A percentile compares a stretch with the other conserved stretches of the same genome.
phyloP scores from a whole-genome alignment of 2,797 vertebrate species.

The Gallirallus australis region DNA sequence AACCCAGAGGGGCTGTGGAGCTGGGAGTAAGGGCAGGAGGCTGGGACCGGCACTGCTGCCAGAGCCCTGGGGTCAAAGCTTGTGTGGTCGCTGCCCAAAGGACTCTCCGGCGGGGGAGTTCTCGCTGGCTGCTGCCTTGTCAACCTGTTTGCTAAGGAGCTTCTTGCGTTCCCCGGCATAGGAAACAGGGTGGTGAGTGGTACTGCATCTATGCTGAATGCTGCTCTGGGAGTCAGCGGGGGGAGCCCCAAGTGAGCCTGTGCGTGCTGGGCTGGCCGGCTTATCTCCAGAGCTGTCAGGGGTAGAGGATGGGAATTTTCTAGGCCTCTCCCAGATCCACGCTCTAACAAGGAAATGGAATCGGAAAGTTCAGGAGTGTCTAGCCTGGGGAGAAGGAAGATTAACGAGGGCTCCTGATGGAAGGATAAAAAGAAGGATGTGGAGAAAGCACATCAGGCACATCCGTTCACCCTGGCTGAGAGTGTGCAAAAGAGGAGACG shows the following conservation, averaged over 20 bases:
- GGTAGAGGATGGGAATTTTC: not conserved
- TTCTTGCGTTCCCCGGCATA: not conserved
- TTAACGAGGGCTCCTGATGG: not conserved
- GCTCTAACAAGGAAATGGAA: constrained; percentile 1
- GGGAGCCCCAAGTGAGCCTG: not conserved
- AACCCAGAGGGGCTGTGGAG: rapidly evolving
- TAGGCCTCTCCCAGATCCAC: not conserved
- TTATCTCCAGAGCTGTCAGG: constrained; percentile 29
- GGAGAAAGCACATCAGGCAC: not conserved
- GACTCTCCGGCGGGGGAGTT: rapidly evolving
- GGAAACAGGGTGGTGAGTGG: not conserved
- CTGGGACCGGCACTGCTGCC: not conserved
- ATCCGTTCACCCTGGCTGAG: not conserved
- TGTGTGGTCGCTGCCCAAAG: not conserved
- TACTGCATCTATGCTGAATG: not conserved
- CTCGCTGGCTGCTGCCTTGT: not conserved
- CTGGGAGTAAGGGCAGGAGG: not conserved
- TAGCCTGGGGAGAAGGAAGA: constrained; percentile 10
- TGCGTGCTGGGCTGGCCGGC: not conserved
- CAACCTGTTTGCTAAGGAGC: not conserved
- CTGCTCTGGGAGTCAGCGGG: not conserved
- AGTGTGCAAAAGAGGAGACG: not conserved
- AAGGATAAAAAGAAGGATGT: not conserved
- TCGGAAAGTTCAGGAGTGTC: not conserved
- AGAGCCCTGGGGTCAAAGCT: not conserved